Evolutionary conservation across 2,113 vertebrate species (phyloP).

Genomic region (Panthera leo): DNA sequence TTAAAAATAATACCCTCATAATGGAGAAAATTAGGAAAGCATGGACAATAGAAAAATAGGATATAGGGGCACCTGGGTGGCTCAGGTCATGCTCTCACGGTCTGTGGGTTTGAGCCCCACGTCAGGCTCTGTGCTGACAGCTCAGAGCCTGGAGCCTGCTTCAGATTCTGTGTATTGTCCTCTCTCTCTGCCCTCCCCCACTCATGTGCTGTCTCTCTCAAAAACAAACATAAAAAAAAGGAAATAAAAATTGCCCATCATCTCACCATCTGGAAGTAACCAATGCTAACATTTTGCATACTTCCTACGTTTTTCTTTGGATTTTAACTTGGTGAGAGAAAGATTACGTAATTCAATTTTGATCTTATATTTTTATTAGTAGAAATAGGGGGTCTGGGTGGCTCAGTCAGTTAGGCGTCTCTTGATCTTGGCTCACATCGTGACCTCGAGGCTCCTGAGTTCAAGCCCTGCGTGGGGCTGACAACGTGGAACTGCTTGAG

Average conservation of each 20-base stretch:
- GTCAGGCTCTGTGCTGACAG: too few species aligned
- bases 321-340: not conserved
- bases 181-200: too few species aligned
- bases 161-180: too few species aligned
- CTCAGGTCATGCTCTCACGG: too few species aligned
- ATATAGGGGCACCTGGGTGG: not conserved
- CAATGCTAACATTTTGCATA: not conserved
- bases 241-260: not conserved
- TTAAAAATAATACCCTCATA: constrained; percentile 4
- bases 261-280: not conserved
- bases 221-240: not conserved
- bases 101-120: too few species aligned
- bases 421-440: too few species aligned
- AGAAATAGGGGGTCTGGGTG: not conserved
- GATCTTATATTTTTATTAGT: not conserved
- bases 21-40: not conserved
- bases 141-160: too few species aligned
- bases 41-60: not conserved
- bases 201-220: too few species aligned
- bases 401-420: too few species aligned
- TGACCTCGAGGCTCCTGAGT: too few species aligned
- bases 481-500: too few species aligned
- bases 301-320: not conserved
- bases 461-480: too few species aligned
- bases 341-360: not conserved